Base-by-base conservation (phyloP, 2,113 vertebrate genomes). In the Microcebus lehilahytsara region DNA sequence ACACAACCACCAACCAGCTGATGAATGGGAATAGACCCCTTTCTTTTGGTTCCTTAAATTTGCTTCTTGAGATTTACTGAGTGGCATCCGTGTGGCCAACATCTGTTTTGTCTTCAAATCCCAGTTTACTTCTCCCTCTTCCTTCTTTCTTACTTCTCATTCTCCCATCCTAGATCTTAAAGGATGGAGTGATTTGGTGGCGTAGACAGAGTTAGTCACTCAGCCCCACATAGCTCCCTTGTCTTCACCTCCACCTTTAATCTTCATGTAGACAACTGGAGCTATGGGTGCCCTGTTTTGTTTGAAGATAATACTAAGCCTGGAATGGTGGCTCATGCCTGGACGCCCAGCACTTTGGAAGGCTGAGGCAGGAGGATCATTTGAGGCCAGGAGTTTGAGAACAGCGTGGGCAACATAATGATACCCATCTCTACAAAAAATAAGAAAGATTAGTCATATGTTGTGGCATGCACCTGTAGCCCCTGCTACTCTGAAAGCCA, bases 21-120 rank as follows among this genome's bases (percentile, higher is more conserved):
- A 0, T 0, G 0, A 37, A 8, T 1, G 56, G 49, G 0, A 22
- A 32, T 9, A 3, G 12, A 49, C 34, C 64, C 20, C 85, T 49
- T 67, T 64, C 27, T 11, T 13, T 91, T 22, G 14, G 37, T n/a
- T 42, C 32, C 69, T 85, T 27, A 67, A 0, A 16, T 49, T 81
- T 71, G 46, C 34, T 85, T 58, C 75, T 94, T 0, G 1, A 12
- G 19, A 10, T 19, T 67, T 67, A 9, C 19, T 2, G 12, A 74
- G 49, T 5, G 17, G 22, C 51, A 22, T 37, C 71, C 9, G 5
- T 34, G 32, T 69, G 8, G 42, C 46, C 53, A 72, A 0, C 30
- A 40, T 30, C 14, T 22, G 7, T 91, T 51, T 34, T 62, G 53
- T n/a, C 67, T 22, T 23, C 46, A 20, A 13, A 30, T 9, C 16